Evolutionary conservation across 2,888 invertebrate genomes (phyloP).

Genomic region (Lamellibrachia columna): DNA sequence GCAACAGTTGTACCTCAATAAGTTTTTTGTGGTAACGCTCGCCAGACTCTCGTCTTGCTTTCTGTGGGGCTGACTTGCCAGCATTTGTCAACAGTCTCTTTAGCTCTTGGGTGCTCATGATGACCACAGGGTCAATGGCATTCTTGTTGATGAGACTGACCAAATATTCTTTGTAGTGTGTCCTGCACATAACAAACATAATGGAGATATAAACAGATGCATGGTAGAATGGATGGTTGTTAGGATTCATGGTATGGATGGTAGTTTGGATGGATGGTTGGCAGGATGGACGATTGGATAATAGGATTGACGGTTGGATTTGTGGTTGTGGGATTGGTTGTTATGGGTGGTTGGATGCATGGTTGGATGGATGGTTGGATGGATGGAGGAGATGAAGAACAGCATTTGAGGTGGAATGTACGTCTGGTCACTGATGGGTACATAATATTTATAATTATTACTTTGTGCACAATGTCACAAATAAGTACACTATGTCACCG

Average conservation of each 20-base stretch:
- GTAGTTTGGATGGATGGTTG: neutral
- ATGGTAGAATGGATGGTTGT: neutral
- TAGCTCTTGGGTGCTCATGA: slow-evolving; percentile 83
- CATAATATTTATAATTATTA: too few species aligned
- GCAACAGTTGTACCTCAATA: neutral
- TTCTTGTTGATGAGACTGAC: slow-evolving; percentile 78
- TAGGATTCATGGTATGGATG: neutral
- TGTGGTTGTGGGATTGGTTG: neutral
- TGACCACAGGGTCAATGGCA: slow-evolving; percentile 79
- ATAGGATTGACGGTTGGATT: neutral
- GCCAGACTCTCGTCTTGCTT: neutral
- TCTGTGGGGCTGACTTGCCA: slow-evolving; percentile 19
- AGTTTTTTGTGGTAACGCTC: neutral
- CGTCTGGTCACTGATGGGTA: too few species aligned
- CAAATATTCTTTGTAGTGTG: slow-evolving; percentile 90
- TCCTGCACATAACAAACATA: slow-evolving; percentile 71
- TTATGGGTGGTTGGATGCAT: neutral
- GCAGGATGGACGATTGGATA: neutral
- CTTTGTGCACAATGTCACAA: too few species aligned
- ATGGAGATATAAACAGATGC: neutral
- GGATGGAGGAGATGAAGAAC: neutral
- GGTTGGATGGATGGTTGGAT: neutral
- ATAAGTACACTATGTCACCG: too few species aligned
- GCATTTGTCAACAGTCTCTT: slow-evolving; percentile 81
- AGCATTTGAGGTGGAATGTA: too few species aligned